Conservation (phyloP, 2,888 invertebrate species). For the Ornithoptera alexandrae region DNA sequence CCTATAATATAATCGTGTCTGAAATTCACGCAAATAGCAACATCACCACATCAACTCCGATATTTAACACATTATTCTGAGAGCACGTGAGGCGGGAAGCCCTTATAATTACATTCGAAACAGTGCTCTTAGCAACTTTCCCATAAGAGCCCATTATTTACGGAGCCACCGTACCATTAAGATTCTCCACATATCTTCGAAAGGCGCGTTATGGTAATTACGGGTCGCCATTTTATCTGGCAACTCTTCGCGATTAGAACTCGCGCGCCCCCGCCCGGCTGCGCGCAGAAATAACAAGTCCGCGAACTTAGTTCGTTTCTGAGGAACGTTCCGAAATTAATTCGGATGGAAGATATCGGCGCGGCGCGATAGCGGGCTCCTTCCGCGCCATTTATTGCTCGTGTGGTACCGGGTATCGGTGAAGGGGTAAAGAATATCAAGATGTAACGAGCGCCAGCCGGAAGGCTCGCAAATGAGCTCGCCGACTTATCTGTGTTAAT, state of each 20-base stretch:
- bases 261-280: slow-evolving; percentile 59
- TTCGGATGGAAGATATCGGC: slow-evolving; percentile 81
- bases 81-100: slow-evolving; percentile 73
- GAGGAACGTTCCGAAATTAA: slow-evolving; percentile 73
- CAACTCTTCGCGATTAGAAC: slow-evolving; percentile 74
- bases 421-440: slow-evolving; percentile 80
- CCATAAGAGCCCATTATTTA: slow-evolving; percentile 80
- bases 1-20: slow-evolving; percentile 36
- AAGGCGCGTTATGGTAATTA: slow-evolving; percentile 79
- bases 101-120: slow-evolving; percentile 79
- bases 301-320: slow-evolving; percentile 75
- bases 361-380: slow-evolving; percentile 71
- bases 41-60: slow-evolving; percentile 53
- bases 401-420: slow-evolving; percentile 75
- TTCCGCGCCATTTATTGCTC: slow-evolving; percentile 80
- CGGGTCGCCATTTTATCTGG: slow-evolving; percentile 79
- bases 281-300: slow-evolving; percentile 77
- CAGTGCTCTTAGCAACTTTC: slow-evolving; percentile 78
- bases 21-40: slow-evolving; percentile 11
- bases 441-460: slow-evolving; percentile 77
- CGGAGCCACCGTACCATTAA: slow-evolving; percentile 78
- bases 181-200: slow-evolving; percentile 79
- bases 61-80: slow-evolving; percentile 75
- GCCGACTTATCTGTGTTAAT: slow-evolving; percentile 78
- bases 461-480: slow-evolving; percentile 80